These are phyloP conservation scores for Diachrysia chrysitis DNA, from an alignment of 2,888 invertebrate species.

Conservation along the genomic window DNA sequence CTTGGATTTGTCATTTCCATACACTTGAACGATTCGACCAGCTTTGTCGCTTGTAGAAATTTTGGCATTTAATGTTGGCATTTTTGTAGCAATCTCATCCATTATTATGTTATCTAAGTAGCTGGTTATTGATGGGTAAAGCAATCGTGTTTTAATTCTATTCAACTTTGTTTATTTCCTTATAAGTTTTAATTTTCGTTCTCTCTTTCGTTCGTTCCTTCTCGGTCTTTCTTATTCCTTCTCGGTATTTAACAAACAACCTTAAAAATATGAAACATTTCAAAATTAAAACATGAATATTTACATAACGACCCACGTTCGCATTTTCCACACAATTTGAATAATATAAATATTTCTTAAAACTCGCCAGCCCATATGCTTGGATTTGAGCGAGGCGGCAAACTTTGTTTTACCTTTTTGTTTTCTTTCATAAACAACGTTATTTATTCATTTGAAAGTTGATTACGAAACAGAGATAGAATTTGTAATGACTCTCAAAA, in stretches of 20 bases:
- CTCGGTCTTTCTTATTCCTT: not conserved
- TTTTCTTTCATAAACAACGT: conserved; percentile 35
- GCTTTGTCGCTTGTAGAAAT: no score
- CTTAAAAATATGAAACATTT: conserved; percentile 1
- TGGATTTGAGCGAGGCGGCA: conserved; percentile 7
- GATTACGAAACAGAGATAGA: conserved; percentile 20
- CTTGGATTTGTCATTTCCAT: no score
- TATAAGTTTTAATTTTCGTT: not conserved
- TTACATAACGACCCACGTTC: conserved; percentile 39
- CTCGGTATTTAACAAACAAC: not conserved
- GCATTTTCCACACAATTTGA: conserved; percentile 47
- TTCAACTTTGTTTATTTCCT: not conserved
- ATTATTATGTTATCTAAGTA: no score
- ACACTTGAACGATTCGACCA: no score
- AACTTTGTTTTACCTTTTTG: conserved; percentile 26
- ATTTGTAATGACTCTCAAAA: conserved; percentile 32
- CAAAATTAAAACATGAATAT: conserved; percentile 20
- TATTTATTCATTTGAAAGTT: conserved; percentile 43
- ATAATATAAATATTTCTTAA: conserved; percentile 34
- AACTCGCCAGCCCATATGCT: conserved; percentile 20
- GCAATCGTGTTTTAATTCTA: no score
- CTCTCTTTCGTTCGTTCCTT: not conserved
- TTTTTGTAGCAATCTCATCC: no score
- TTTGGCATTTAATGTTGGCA: no score
- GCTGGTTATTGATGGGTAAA: no score